A percentile compares a stretch with the other conserved stretches of the same genome.
Conservation (phyloP, 2,113 vertebrate genomes). For the Prochilodus magdalenae region DNA sequence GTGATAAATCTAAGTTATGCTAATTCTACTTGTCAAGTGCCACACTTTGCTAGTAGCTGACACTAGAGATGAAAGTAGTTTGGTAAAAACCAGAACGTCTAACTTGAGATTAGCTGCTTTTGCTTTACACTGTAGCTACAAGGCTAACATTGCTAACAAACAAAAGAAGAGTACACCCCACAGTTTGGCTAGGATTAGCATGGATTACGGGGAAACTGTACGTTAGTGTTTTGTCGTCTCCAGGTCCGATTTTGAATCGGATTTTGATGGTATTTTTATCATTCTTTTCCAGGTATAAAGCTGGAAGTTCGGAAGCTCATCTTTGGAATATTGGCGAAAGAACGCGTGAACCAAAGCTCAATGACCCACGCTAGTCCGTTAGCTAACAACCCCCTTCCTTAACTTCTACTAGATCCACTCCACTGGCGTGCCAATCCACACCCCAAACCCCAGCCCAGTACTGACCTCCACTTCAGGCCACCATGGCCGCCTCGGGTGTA, state of each 20-base stretch:
- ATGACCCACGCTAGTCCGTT: not conserved
- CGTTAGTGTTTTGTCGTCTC: no score
- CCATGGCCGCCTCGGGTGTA: constrained; percentile 25
- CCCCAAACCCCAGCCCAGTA: not conserved
- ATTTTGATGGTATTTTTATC: not conserved
- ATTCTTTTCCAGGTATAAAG: not conserved
- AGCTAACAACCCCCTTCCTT: constrained; percentile 2
- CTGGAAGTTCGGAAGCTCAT: not conserved
- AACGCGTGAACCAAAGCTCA: not conserved
- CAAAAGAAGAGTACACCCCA: no score
- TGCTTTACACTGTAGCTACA: no score
- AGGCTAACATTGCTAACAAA: no score
- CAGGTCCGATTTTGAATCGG: not conserved
- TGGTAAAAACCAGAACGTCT: no score
- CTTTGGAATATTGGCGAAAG: not conserved
- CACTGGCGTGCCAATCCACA: not conserved
- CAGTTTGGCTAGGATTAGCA: no score
- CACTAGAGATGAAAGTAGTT: no score
- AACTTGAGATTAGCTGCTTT: no score
- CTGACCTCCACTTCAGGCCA: not conserved
- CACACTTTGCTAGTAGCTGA: no score
- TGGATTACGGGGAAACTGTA: no score
- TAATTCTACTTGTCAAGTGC: no score
- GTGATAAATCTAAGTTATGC: no score
- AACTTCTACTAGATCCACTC: not conserved